phyloP scores from a whole-genome alignment of 2,888 invertebrate species.

The Philonicus albiceps region DNA sequence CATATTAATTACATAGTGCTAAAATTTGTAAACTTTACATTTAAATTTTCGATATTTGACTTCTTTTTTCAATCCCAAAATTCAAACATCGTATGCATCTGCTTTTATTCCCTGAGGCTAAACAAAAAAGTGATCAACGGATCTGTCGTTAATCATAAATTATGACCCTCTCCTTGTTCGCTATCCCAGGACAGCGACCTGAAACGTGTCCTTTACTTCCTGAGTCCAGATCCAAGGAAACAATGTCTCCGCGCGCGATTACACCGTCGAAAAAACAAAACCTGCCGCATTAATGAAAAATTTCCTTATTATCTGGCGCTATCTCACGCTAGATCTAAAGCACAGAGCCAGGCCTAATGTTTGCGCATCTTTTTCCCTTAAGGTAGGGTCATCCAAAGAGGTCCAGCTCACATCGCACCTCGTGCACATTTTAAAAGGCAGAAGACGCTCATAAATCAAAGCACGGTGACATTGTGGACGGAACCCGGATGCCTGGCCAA shows the following conservation, averaged over 20 bases:
- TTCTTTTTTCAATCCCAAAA: neutral
- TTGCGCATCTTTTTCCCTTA: conserved; percentile 2
- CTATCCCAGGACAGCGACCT: neutral
- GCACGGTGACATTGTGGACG: neutral
- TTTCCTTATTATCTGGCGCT: conserved; percentile 21
- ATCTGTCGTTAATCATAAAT: conserved; percentile 25
- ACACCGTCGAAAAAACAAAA: neutral
- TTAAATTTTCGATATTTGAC: neutral
- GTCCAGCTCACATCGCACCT: conserved; percentile 38
- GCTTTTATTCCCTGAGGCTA: neutral
- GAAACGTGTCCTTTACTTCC: neutral
- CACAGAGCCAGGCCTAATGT: neutral
- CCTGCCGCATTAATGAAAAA: conserved; percentile 1
- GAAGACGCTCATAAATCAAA: conserved; percentile 35
- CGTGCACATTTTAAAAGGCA: conserved; percentile 14
- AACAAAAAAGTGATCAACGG: neutral
- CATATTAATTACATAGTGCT: too few species aligned
- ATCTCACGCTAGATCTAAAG: conserved; percentile 26
- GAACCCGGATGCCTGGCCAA: neutral
- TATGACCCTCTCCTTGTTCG: neutral
- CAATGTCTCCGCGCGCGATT: neutral
- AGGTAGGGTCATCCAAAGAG: conserved; percentile 7
- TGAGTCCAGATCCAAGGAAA: neutral
- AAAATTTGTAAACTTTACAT: neutral
- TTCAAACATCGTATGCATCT: neutral